Percentiles rank a stretch among this genome's conserved stretches.
phyloP scores from a whole-genome alignment of 2,888 invertebrate genomes.

The Scaptomyza cyrtandrae region DNA sequence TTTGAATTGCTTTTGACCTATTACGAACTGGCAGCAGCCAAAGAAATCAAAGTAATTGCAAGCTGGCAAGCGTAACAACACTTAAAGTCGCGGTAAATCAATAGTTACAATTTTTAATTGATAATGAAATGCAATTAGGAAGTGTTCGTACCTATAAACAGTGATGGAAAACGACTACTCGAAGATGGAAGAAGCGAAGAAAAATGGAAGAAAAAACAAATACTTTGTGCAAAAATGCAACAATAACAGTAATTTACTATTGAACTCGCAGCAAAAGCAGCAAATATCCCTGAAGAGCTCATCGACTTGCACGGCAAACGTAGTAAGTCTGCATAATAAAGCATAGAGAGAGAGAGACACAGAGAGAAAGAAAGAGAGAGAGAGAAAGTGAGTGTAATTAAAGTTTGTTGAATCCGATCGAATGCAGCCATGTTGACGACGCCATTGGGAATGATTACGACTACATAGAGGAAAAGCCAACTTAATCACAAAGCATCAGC shows the following conservation, averaged over 20 bases:
- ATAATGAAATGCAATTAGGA: conserved; percentile 79
- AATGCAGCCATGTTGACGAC: conserved; percentile 28
- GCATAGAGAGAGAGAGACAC: conserved; percentile 18
- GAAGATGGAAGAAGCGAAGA: neutral
- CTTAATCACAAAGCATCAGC: conserved; percentile 43
- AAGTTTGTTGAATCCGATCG: conserved; percentile 66
- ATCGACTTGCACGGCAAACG: conserved; percentile 7
- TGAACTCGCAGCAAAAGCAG: conserved; percentile 26
- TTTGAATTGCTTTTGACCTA: conserved; percentile 3
- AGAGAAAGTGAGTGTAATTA: conserved; percentile 63
- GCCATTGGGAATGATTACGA: conserved; percentile 45
- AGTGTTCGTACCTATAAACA: conserved; percentile 33
- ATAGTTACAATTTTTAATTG: conserved; percentile 48
- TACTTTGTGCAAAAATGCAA: conserved; percentile 48
- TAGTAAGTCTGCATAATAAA: conserved; percentile 58
- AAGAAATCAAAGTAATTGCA: conserved; percentile 33
- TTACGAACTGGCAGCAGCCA: conserved; percentile 19
- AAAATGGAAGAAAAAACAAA: conserved; percentile 12
- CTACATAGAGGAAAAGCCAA: conserved; percentile 4
- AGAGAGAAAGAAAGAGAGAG: conserved; percentile 1
- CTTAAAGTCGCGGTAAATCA: conserved; percentile 39
- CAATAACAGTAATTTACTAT: conserved; percentile 68
- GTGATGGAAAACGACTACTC: conserved; percentile 3
- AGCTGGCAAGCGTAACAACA: conserved; percentile 25
- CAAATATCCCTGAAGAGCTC: conserved; percentile 21